Percentiles rank a stretch among this genome's conserved stretches.
Conservation (phyloP, 2,888 invertebrate species). For the Drosophila infuscata region DNA sequence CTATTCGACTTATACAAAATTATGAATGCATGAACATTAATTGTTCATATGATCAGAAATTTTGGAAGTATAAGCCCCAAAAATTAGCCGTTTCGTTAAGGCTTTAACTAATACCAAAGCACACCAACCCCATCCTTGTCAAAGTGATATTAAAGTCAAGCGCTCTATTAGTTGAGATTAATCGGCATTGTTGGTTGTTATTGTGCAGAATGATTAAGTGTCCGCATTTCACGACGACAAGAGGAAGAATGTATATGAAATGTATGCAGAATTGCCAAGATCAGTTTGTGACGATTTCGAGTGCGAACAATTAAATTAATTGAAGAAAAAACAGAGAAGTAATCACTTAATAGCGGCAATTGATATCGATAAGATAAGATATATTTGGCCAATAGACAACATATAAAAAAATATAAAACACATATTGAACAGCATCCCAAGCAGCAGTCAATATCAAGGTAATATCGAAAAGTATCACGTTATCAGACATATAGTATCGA, state of each 20-base stretch:
- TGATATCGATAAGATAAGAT: slow-evolving; percentile 43
- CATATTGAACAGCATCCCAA: slow-evolving; percentile 40
- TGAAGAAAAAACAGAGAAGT: slow-evolving; percentile 19
- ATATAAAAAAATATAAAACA: slow-evolving; percentile 54
- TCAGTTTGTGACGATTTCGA: slow-evolving; percentile 14
- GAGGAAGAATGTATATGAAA: not conserved
- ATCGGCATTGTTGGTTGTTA: not conserved
- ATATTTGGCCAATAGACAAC: slow-evolving; percentile 5
- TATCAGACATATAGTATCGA: slow-evolving; percentile 26
- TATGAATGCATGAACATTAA: too few species aligned
- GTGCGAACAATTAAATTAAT: slow-evolving; percentile 69
- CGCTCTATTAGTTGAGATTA: slow-evolving; percentile 26
- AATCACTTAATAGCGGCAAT: not conserved
- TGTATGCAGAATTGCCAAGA: slow-evolving; percentile 4
- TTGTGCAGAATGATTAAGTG: not conserved
- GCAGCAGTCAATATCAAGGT: slow-evolving; percentile 52
- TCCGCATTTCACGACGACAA: not conserved
- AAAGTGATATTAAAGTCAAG: slow-evolving; percentile 51
- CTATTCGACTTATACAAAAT: too few species aligned
- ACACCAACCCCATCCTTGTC: slow-evolving; percentile 7
- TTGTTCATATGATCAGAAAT: too few species aligned
- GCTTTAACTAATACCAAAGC: not conserved
- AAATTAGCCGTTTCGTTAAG: too few species aligned
- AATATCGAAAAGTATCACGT: slow-evolving; percentile 14
- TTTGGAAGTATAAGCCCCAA: too few species aligned